These are phyloP conservation scores for Callitettix versicolor DNA, from an alignment of 1,140 invertebrate genomes.

Conservation along the genomic window DNA sequence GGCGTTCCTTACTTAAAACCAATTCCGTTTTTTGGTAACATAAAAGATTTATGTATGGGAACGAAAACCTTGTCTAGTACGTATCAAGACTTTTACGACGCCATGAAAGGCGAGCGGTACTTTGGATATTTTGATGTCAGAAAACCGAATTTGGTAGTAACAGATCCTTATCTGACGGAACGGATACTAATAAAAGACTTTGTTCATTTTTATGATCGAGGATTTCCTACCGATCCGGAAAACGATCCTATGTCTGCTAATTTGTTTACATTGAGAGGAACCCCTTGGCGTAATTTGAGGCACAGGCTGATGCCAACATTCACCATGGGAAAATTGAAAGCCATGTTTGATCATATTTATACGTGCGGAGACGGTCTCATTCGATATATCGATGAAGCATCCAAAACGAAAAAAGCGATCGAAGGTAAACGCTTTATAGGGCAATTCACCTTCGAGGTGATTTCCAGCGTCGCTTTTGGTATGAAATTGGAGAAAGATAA, in stretches of 20 bases:
- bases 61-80: constrained; percentile 29
- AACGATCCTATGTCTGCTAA: constrained; percentile 23
- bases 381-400: constrained; percentile 25
- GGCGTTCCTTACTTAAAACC: constrained; percentile 28
- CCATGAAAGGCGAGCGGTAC: constrained; percentile 31
- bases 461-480: constrained; percentile 50
- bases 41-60: constrained; percentile 8
- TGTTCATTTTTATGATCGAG: constrained; percentile 36
- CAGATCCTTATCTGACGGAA: constrained; percentile 40
- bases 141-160: constrained; percentile 36
- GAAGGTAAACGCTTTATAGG: constrained; percentile 45
- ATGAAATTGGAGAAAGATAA: constrained; percentile 44
- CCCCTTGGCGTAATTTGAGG: constrained; percentile 44
- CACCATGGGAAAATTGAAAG: constrained; percentile 40
- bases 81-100: constrained; percentile 33
- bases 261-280: constrained; percentile 26
- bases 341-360: constrained; percentile 26
- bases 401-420: constrained; percentile 24
- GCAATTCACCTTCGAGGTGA: constrained; percentile 50
- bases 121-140: constrained; percentile 37
- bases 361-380: constrained; percentile 33
- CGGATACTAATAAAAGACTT: constrained; percentile 41
- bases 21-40: constrained; percentile 15
- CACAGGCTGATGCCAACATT: constrained; percentile 48
- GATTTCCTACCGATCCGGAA: constrained; percentile 26